phyloP scores from a whole-genome alignment of 2,888 invertebrate species.

The Temnothorax ravouxi region DNA sequence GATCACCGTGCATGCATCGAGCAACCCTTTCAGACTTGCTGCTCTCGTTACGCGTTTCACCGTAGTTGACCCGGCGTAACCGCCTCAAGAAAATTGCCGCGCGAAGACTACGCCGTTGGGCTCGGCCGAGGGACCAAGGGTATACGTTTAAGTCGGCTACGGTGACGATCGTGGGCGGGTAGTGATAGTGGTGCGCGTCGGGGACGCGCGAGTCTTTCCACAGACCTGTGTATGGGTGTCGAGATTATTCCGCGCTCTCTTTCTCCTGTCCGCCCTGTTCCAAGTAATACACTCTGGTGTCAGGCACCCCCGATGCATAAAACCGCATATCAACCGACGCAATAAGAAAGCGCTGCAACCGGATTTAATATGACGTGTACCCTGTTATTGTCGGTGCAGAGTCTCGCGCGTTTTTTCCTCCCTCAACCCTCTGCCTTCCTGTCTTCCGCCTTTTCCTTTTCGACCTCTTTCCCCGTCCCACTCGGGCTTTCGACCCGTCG shows the following conservation, averaged over 20 bases:
- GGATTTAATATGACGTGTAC: conserved; percentile 81
- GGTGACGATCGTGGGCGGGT: neutral
- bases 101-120: conserved; percentile 36
- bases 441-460: neutral
- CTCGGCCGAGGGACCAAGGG: neutral
- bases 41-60: conserved; percentile 38
- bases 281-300: conserved; percentile 75
- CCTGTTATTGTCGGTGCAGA: conserved; percentile 76
- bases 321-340: conserved; percentile 75
- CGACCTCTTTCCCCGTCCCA: conserved; percentile 18
- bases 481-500: neutral
- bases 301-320: conserved; percentile 73
- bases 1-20: conserved; percentile 43
- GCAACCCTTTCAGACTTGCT: conserved; percentile 46
- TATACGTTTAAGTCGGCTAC: neutral
- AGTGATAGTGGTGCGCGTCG: neutral
- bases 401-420: conserved; percentile 59
- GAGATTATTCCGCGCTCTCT: conserved; percentile 68
- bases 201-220: neutral
- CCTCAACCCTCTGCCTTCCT: neutral
- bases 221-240: neutral
- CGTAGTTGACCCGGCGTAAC: conserved; percentile 52
- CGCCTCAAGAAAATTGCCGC: conserved; percentile 59
- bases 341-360: conserved; percentile 76
- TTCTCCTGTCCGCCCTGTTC: conserved; percentile 56